A percentile compares a stretch with the other conserved stretches of the same genome.
phyloP scores from a whole-genome alignment of 2,888 invertebrate species.

The Tinea trinotella region DNA sequence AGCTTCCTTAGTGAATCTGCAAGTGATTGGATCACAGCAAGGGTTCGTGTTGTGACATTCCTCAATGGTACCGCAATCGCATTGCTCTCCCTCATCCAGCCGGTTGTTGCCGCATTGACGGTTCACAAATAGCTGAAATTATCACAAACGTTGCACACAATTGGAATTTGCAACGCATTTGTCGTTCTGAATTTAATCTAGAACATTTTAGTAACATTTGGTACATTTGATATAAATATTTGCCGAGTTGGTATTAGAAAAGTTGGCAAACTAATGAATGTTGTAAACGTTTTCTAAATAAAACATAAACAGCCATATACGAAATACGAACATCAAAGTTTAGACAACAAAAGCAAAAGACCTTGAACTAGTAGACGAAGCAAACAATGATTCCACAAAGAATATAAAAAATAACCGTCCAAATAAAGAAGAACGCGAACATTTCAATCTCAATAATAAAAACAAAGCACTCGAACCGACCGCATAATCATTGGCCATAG shows the following conservation, averaged over 20 bases:
- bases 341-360: neutral
- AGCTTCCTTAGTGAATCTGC: constrained; percentile 93
- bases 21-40: constrained; percentile 98
- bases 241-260: too few species aligned
- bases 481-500: constrained; percentile 39
- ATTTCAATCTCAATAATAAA: constrained; percentile 22
- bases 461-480: constrained; percentile 34
- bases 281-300: too few species aligned
- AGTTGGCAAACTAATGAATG: too few species aligned
- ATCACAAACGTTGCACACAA: neutral
- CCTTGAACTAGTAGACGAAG: neutral
- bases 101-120: constrained; percentile 95
- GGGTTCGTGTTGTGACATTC: constrained; percentile 91
- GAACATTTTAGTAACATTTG: too few species aligned
- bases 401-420: neutral
- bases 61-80: constrained; percentile 95
- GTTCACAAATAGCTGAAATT: constrained; percentile 72
- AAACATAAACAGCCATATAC: too few species aligned
- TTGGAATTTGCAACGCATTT: too few species aligned
- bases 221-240: too few species aligned
- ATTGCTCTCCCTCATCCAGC: constrained; percentile 96
- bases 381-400: neutral
- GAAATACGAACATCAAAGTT: too few species aligned
- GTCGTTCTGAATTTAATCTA: too few species aligned
- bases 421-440: constrained; percentile 7